These are phyloP conservation scores for Cercopithecus neglectus DNA, from an alignment of 2,797 vertebrate genomes.

Conservation along the genomic window DNA sequence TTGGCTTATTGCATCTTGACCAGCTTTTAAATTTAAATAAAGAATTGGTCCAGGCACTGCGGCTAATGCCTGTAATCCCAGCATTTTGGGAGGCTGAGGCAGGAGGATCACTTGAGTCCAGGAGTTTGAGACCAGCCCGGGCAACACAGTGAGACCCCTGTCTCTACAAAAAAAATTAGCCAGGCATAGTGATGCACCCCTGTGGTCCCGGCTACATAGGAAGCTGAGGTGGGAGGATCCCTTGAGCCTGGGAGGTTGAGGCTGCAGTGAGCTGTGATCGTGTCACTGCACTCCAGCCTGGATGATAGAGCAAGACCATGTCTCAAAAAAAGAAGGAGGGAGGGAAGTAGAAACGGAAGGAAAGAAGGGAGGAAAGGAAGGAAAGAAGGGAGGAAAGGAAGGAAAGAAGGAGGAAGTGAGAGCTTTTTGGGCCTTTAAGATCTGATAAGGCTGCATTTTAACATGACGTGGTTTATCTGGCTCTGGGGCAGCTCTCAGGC, in stretches of 20 bases:
- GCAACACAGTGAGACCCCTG: not conserved
- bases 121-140: not conserved
- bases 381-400: too few species aligned
- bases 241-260: not conserved
- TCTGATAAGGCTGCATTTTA: not conserved
- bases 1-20: conserved; percentile 2
- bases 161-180: not conserved
- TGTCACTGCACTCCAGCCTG: not conserved
- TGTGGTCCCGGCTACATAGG: not conserved
- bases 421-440: not conserved
- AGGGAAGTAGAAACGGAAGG: not conserved
- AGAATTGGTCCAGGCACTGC: not conserved
- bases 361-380: not conserved
- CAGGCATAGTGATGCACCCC: not conserved
- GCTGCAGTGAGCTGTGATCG: not conserved
- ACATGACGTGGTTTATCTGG: not conserved
- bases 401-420: not conserved
- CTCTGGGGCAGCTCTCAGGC: not conserved
- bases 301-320: not conserved
- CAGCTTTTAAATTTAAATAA: conserved; percentile 32
- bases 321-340: not conserved
- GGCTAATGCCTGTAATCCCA: not conserved
- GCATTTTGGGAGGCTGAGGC: not conserved
- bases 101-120: not conserved
- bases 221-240: not conserved